These are phyloP conservation scores for Oriolus oriolus DNA, from an alignment of 2,113 vertebrate genomes.

Conservation along the genomic window DNA sequence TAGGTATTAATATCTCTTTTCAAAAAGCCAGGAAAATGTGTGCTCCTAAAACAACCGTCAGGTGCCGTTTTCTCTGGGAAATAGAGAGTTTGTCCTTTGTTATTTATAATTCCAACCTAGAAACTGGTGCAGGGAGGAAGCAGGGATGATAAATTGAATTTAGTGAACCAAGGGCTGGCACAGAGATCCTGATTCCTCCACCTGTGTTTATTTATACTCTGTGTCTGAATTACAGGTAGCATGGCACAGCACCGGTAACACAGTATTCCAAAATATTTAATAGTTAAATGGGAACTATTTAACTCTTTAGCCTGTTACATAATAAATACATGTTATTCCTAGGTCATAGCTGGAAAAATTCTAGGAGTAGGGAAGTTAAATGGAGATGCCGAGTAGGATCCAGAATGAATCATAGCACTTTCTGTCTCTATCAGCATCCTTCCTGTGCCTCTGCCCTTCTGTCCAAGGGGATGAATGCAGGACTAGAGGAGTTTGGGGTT, in stretches of 20 bases:
- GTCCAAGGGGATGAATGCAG: background rate
- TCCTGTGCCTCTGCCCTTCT: background rate
- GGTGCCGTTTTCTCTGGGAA: background rate
- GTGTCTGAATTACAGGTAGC: background rate
- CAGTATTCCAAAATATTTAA: background rate
- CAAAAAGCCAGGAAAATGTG: background rate
- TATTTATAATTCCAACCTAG: background rate
- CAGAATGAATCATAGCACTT: background rate
- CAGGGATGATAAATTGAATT: background rate
- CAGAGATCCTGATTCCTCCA: background rate
- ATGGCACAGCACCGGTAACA: background rate
- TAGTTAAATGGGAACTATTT: background rate
- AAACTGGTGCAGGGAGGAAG: background rate
- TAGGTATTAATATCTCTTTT: background rate
- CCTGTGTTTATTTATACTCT: background rate
- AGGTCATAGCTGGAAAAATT: background rate
- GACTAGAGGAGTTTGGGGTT: background rate
- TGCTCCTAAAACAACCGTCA: background rate
- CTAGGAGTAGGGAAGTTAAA: background rate
- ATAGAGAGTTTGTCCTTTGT: background rate
- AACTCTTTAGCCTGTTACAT: background rate
- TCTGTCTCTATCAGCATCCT: background rate
- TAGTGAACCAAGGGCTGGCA: background rate
- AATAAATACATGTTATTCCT: background rate
- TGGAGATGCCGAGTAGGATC: background rate